Base-by-base conservation (phyloP, 2,113 vertebrate species). In the Tragelaphus scriptus region DNA sequence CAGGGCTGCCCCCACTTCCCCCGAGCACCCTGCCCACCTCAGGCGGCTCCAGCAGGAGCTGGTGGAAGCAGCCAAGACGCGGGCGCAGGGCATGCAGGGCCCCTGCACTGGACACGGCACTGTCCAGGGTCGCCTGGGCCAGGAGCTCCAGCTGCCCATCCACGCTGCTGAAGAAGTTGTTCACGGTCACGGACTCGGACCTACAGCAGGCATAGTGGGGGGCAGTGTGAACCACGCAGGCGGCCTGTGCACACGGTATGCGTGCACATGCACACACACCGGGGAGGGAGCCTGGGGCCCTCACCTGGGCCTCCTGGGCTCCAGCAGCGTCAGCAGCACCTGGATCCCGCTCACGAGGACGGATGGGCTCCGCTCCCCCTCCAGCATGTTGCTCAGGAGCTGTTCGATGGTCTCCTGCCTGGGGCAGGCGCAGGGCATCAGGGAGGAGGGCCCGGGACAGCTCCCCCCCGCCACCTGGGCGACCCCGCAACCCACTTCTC, bases 331-430 rank as follows among this genome's bases (percentile, higher is more conserved):
- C 84, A 99, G 95, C 68, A 99, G 95, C 91, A 99, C 99, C 97
- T 99, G 99, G 95, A 98, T 97, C 36, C 98, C 99, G 0, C 97
- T 98, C 84, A 99, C 98, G 0, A 99, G 88, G 30, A 99, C 99
- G 0, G 99, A 98, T 15, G 97, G 98, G 36, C 84, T 98, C 81
- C 75, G 98, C 77, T 98, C 97, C 7, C 98, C 98, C 75, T 98
- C 98, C 63, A 99, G 97, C 99, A 99, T 99, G 98, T 99, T 99
- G 91, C 97, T 97, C 61, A 99, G 97, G 19, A 99, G 98, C 91
- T 98, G 98, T 97, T 99, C 98, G 0, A 99, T 97, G 0, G 98
- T 98, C 96, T 99, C 99, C 97, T 99, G 98, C 97, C 99, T 99
- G 84, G 5, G 47, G 15, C 36, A 17, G 23, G 58, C 1, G 49